Base-by-base conservation (phyloP, 2,888 invertebrate genomes). In the Coelopa pilipes region DNA sequence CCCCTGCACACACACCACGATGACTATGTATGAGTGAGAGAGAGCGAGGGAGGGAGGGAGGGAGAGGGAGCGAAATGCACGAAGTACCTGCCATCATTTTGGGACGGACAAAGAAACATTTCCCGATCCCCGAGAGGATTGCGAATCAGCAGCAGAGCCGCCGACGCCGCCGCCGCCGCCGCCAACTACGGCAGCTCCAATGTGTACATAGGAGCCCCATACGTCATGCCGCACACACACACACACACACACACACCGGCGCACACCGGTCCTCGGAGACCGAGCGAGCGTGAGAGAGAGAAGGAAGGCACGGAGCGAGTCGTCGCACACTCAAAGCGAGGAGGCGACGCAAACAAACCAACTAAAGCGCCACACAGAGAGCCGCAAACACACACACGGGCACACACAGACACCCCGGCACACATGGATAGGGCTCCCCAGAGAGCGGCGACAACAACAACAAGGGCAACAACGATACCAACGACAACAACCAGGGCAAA, bases 381-480 rank as follows among this genome's bases (percentile, higher is more conserved):
- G 34, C 34, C 34, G 34, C n/a, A n/a, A n/a, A 34, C 34, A 34
- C 34, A 34, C 2, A 34, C 34, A 34, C 34, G 7, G 34, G 34
- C 34, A 34, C 34, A 34, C 34, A 34, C 4, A 34, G 4, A 34
- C 34, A 34, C 34, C 2, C 4, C 2, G 4, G 7, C 34, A 34
- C 34, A 34, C 34, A 34, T 34, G 34, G 34, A 34, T 34, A 34
- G 34, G 34, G 67, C 67, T 24, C 15, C 34, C 67, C 67, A 45
- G 55, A 10, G 53, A 49, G 13, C 17, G n/a, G n/a, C 67, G 10
- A 15, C 50, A 50, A 24, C 34, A 55, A 53, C 53, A 24, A 68
- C 45, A 76, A 80, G 80, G 80, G 80, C 82, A 82, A 80, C 82
- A 75, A 75, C 74, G 53, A 55, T 34, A n/a, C n/a, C 34, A 2